These are phyloP conservation scores for Clarias platycephalus DNA, from an alignment of 2,797 vertebrate species.

Conservation along the genomic window DNA sequence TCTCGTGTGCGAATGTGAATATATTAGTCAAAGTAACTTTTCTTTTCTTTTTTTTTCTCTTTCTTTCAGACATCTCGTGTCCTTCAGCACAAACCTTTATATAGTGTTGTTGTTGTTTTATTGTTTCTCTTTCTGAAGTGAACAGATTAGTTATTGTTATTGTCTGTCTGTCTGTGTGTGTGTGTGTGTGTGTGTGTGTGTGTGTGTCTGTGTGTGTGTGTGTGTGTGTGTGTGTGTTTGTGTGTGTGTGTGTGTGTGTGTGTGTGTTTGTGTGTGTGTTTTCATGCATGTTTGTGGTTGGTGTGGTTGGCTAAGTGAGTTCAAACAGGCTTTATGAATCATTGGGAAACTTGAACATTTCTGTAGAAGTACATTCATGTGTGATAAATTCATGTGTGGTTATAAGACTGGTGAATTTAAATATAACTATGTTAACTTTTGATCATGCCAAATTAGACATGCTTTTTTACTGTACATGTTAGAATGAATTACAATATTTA, in stretches of 20 bases:
- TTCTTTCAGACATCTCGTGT: constrained; percentile 39
- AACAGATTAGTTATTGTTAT: too few species aligned
- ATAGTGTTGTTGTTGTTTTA: background rate
- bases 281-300: background rate
- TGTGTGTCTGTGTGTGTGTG: too few species aligned
- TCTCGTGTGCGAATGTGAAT: constrained; percentile 47
- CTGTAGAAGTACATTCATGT: background rate
- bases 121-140: constrained; percentile 14
- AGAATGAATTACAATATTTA: background rate
- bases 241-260: too few species aligned
- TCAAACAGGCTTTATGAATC: background rate
- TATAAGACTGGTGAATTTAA: background rate
- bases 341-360: background rate
- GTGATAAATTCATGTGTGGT: background rate
- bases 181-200: too few species aligned
- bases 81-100: constrained; percentile 40
- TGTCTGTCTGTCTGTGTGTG: too few species aligned
- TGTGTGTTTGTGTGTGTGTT: background rate
- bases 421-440: background rate
- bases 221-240: background rate
- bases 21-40: constrained; percentile 52
- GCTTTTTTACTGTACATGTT: background rate
- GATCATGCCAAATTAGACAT: background rate
- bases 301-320: background rate
- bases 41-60: background rate